These are phyloP conservation scores for Drosophila grimshawi DNA, from an alignment of 1,140 invertebrate genomes.

Conservation along the genomic window DNA sequence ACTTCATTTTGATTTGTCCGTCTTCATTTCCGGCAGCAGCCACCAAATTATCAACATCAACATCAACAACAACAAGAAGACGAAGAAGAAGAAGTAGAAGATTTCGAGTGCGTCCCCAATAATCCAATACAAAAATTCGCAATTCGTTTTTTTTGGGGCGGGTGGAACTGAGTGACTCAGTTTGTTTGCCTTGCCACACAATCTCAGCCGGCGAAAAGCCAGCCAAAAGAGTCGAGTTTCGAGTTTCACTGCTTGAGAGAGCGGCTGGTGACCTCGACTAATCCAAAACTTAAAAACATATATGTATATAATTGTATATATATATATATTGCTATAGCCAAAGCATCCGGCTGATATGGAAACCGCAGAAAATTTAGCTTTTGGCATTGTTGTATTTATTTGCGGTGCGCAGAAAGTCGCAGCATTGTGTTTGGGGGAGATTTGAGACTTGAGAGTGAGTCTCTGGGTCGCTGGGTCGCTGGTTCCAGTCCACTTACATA, in stretches of 20 bases:
- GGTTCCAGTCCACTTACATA: conserved; percentile 47
- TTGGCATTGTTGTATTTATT: conserved; percentile 4
- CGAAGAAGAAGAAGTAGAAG: not conserved
- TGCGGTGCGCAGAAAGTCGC: conserved; percentile 30
- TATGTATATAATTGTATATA: no score
- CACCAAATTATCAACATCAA: conserved; percentile 33
- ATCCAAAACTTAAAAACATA: conserved; percentile 15
- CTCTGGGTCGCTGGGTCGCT: not conserved
- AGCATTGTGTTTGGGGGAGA: conserved; percentile 23
- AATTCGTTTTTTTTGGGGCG: not conserved
- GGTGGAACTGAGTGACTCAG: conserved; percentile 21
- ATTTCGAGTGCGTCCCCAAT: conserved; percentile 16
- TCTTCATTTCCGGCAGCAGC: conserved; percentile 40
- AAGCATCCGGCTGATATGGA: conserved; percentile 40
- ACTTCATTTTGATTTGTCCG: conserved; percentile 37
- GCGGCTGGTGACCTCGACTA: conserved; percentile 31
- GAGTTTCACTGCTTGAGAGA: conserved; percentile 24
- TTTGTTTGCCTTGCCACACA: not conserved
- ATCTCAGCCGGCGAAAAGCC: no score
- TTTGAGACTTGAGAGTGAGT: not conserved
- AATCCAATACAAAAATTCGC: conserved; percentile 11
- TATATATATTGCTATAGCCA: not conserved
- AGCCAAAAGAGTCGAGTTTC: conserved; percentile 7
- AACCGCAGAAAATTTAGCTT: conserved; percentile 25
- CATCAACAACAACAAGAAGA: conserved; percentile 6